Conservation (phyloP, 2,888 invertebrate species). For the Trichogramma dendrolimi region DNA sequence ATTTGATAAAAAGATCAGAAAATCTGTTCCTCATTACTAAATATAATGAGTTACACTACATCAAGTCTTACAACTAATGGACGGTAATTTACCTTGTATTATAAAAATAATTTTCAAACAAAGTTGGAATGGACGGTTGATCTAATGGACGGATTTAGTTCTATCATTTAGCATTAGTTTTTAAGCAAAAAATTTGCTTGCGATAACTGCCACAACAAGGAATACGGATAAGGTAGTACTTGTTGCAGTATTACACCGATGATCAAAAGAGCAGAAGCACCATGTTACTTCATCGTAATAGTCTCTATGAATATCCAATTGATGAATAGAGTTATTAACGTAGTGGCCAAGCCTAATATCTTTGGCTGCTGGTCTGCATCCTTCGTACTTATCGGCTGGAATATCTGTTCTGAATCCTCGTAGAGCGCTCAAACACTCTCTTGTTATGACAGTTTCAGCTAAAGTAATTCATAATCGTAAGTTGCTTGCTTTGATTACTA, state of each 20-base stretch:
- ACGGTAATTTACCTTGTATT: too few relatives aligned
- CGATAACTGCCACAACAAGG: slow-evolving; percentile 1
- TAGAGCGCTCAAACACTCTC: slow-evolving; percentile 80
- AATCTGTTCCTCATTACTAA: too few relatives aligned
- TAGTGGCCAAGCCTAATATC: slow-evolving; percentile 79
- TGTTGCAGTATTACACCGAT: slow-evolving; percentile 70
- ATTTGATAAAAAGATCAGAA: too few relatives aligned
- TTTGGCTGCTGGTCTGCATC: slow-evolving; percentile 75
- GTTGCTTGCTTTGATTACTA: slow-evolving; percentile 8
- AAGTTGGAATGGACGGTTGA: slow-evolving; percentile 13
- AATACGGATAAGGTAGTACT: slow-evolving; percentile 14
- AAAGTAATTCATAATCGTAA: slow-evolving; percentile 36
- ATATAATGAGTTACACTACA: too few relatives aligned
- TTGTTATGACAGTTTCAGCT: slow-evolving; percentile 76
- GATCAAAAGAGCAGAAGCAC: slow-evolving; percentile 89
- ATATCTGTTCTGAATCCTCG: slow-evolving; percentile 77
- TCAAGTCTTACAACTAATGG: too few relatives aligned
- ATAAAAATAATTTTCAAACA: slow-evolving; percentile 1
- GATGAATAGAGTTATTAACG: slow-evolving; percentile 80
- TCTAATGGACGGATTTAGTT: slow-evolving; percentile 17
- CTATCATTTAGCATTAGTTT: neutral
- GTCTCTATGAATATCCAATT: slow-evolving; percentile 79
- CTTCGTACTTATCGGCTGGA: slow-evolving; percentile 88
- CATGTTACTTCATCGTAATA: slow-evolving; percentile 78
- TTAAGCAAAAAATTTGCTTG: slow-evolving; percentile 17